Base-by-base conservation (phyloP, 2,113 vertebrate genomes). In the Rhinoptilus africanus region DNA sequence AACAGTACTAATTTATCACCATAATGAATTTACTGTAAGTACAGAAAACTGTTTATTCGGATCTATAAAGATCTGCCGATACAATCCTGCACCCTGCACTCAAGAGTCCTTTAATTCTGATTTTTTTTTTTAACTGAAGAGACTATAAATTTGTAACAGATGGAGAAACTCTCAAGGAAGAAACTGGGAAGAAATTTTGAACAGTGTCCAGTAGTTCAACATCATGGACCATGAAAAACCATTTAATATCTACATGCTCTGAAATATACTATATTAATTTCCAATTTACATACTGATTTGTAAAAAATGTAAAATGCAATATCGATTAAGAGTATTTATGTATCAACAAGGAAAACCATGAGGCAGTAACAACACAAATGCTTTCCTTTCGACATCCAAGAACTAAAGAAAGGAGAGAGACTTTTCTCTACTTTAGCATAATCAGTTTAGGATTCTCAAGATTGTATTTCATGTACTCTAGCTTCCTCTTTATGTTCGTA, bases 401-500 rank as follows among this genome's bases (percentile, higher is more conserved):
- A 85, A 41, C 62, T 48, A 82, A 93, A 92, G 73, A 82, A 88
- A 88, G 9, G 18, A 48, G 45, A 94, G 23, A 84, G 34, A 89
- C 41, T 71, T 69, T 73, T 87, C 80, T 72, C 10, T 79, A 50
- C 66, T 85, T 89, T 7, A 47, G 60, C 80, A 89, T 53, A 84
- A 83, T 76, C 60, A 71, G 45, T 85, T 78, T 53, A 89, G 62
- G 60, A 91, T 87, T 89, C 81, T 91, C 89, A 85, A 95, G 86
- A 78, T 95, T 85, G 41, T 66, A 91, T 96, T 93, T 95, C 92
- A 82, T 76, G 83, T 92, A 68, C 13, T 72, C 86, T 41, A 84
- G 48, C 86, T 85, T 96, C 66, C 73, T 92, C 74, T 92, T 92
- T 89, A 92, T 76, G 93, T 64, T 81, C 72, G 47, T 68, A 72